A percentile compares a stretch with the other conserved stretches of the same genome.
Conservation (phyloP, 53 echinoderm and acorn worm species). For the Astropecten irregularis region DNA sequence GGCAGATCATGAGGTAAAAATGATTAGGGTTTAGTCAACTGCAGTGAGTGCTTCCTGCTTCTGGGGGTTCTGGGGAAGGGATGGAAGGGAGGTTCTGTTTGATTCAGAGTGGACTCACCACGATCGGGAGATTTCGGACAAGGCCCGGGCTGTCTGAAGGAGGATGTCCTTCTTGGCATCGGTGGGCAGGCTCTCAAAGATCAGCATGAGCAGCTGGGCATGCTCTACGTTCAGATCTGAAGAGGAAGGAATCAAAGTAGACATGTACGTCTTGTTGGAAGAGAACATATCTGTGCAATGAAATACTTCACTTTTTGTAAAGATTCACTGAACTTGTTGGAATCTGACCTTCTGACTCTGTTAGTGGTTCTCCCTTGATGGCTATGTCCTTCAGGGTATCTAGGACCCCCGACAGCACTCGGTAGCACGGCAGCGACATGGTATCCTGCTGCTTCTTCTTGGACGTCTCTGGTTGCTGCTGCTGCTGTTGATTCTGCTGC, state of each 20-base stretch:
- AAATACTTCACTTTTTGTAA: background rate
- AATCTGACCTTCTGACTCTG: conserved; percentile 56
- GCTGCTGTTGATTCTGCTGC: too few species aligned
- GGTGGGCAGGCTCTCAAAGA: conserved; percentile 80
- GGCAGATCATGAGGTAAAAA: too few species aligned
- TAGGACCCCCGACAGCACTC: conserved; percentile 78
- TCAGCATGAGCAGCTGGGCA: conserved; percentile 87
- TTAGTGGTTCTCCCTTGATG: conserved; percentile 53
- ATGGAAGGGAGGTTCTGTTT: too few species aligned
- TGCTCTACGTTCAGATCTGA: conserved; percentile 97
- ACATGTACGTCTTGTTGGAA: too few species aligned
- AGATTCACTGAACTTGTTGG: background rate
- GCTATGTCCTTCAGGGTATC: conserved; percentile 77
- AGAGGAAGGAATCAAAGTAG: background rate
- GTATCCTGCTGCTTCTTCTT: conserved; percentile 44
- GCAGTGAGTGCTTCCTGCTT: too few species aligned
- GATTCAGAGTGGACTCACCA: conserved; percentile 60
- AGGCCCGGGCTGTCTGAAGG: conserved; percentile 70
- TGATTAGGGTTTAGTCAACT: too few species aligned
- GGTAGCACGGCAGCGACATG: conserved; percentile 20
- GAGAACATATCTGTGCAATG: too few species aligned
- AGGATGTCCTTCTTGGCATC: conserved; percentile 75
- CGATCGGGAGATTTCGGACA: conserved; percentile 75
- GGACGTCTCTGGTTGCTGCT: background rate
- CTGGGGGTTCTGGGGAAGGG: too few species aligned